A percentile compares a stretch with the other conserved stretches of the same genome.
phyloP scores from a whole-genome alignment of 2,888 invertebrate genomes.

The Nipponacmea schrenckii region DNA sequence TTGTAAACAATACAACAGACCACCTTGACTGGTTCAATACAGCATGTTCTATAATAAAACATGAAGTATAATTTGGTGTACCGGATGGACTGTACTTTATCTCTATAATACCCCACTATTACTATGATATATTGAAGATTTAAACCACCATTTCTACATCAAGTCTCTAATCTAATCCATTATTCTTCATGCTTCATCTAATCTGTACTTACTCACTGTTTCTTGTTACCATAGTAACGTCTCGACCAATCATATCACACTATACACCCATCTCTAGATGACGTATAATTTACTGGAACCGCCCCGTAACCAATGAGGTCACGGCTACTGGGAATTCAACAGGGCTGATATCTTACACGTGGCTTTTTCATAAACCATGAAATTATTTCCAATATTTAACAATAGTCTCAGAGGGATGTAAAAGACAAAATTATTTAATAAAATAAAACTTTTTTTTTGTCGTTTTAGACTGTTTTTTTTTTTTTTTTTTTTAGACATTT shows the following conservation, averaged over 20 bases:
- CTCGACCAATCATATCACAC: not conserved
- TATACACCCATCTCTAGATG: not conserved
- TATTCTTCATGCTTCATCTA: not conserved
- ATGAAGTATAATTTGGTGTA: not conserved
- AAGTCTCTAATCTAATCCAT: not conserved
- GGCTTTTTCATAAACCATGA: too few species aligned
- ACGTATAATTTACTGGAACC: conserved; percentile 2
- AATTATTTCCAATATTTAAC: too few species aligned
- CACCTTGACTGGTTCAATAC: too few species aligned
- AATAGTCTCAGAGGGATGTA: too few species aligned
- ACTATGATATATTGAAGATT: not conserved
- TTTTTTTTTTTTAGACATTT: too few species aligned
- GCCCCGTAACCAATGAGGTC: not conserved
- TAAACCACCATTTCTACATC: not conserved
- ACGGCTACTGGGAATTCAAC: too few species aligned
- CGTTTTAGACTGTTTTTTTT: too few species aligned
- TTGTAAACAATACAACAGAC: too few species aligned
- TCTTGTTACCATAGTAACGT: not conserved
- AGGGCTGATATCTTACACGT: too few species aligned
- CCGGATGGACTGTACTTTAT: not conserved
- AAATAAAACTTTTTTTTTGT: too few species aligned
- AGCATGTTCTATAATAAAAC: too few species aligned
- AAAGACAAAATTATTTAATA: too few species aligned
- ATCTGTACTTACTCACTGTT: not conserved
- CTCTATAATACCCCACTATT: not conserved